Percentiles rank a stretch among this genome's conserved stretches.
Evolutionary conservation across 2,113 vertebrate genomes (phyloP).

Genomic region (Oenanthe oenanthe): DNA sequence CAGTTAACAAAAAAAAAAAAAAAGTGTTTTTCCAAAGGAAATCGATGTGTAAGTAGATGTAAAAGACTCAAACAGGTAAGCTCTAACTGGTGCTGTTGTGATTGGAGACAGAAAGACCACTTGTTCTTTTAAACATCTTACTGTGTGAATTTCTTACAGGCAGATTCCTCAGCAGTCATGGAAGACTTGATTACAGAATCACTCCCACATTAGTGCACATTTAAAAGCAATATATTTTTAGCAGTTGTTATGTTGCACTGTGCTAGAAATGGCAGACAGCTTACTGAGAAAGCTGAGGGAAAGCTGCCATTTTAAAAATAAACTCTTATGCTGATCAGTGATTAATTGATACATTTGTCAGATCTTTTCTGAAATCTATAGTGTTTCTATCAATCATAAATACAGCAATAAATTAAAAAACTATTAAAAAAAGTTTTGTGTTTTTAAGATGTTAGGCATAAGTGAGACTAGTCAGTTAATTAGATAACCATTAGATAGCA

Average conservation of each 20-base stretch:
- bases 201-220: background rate
- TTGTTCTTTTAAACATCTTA: background rate
- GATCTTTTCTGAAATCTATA: background rate
- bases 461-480: background rate
- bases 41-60: background rate
- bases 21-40: constrained; percentile 23
- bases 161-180: background rate
- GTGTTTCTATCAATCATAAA: background rate
- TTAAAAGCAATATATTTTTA: background rate
- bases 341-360: background rate
- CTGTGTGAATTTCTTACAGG: background rate
- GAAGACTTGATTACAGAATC: background rate
- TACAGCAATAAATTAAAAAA: background rate
- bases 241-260: background rate
- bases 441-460: background rate
- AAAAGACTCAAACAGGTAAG: background rate
- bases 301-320: background rate
- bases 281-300: background rate
- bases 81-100: background rate
- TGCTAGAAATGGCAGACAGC: background rate
- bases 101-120: background rate
- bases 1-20: constrained; percentile 19
- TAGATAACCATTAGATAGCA: background rate
- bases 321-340: background rate
- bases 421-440: background rate